Evolutionary conservation across 2,113 vertebrate genomes (phyloP), one percentile per base, ranked within the genome.

Genomic region (Ictalurus punctatus): DNA sequence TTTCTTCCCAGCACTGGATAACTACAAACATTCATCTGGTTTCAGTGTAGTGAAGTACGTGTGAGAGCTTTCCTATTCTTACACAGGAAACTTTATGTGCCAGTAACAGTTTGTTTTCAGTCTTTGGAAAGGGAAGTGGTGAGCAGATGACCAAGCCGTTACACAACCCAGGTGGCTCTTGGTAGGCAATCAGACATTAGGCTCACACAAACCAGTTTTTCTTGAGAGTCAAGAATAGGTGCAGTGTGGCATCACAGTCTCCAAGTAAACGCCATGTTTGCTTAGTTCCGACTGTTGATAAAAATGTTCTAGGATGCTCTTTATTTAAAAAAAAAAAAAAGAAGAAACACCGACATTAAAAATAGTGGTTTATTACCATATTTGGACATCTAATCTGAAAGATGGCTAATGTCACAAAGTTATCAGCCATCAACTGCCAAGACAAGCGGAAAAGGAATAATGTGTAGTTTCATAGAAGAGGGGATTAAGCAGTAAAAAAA

Each of bases 151-250:
- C 73, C 84, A 84, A 83, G 87, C 81, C 21, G 85, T 88, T 91
- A 69, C 63, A 90, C 84, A 90, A 88, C 48, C 30, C 69, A 87
- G 80, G 83, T 86, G 86, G 58, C 73, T 87, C 52, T 37, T 63
- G 48, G 63, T 58, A 61, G 52, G 79, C 58, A n/a, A 76, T 71
- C 54, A 65, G 21, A 86, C 80, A 10, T 44, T n/a, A 40, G 82
- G 71, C 82, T 14, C 34, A 25, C 58, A 84, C 80, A 89, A 91
- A 84, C 90, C 87, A 91, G 89, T 90, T 90, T 84, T 87, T 84
- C 89, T 90, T 87, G 88, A 80, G 83, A 10, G 48, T 80, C 83
- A 5, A 86, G 84, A 86, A 67, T 81, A 71, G n/a, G 74, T 81
- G 74, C 74, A 85, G 88, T 54, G 48, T 84, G 59, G 87, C 54